These are phyloP conservation scores for Serinus canaria DNA, from an alignment of 2,113 vertebrate genomes.

Conservation along the genomic window DNA sequence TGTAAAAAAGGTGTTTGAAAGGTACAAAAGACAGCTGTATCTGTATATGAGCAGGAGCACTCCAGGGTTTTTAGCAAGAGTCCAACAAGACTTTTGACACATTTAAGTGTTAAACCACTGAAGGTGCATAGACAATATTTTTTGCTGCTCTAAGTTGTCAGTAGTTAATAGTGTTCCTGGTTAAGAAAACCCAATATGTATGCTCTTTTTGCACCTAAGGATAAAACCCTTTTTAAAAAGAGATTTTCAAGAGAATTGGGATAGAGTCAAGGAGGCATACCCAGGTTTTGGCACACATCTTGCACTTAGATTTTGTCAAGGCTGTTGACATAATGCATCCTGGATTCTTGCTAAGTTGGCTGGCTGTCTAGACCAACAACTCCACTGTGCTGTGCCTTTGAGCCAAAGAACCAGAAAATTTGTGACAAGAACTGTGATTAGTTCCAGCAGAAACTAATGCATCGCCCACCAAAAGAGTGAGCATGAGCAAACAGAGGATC, in stretches of 20 bases:
- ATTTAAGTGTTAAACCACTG: background rate
- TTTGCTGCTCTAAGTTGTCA: background rate
- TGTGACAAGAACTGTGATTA: background rate
- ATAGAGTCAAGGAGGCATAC: background rate
- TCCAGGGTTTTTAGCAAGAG: background rate
- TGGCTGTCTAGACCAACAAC: background rate
- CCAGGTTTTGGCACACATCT: background rate
- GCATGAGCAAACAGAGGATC: accelerated
- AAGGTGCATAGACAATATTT: background rate
- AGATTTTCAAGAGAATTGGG: background rate
- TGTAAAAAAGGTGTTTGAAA: background rate
- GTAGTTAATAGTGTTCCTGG: background rate
- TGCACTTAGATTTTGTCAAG: background rate
- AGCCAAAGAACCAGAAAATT: background rate
- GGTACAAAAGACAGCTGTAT: background rate
- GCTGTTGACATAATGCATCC: background rate
- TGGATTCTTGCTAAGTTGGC: background rate
- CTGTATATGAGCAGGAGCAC: background rate
- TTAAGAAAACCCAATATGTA: accelerated
- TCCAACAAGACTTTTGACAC: background rate
- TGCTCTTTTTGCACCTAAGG: background rate
- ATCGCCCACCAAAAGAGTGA: accelerated
- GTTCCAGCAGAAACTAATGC: background rate
- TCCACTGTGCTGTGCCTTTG: background rate
- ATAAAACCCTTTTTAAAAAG: background rate